These are phyloP conservation scores for Orussus abietinus DNA, from an alignment of 1,140 invertebrate genomes.

Conservation along the genomic window DNA sequence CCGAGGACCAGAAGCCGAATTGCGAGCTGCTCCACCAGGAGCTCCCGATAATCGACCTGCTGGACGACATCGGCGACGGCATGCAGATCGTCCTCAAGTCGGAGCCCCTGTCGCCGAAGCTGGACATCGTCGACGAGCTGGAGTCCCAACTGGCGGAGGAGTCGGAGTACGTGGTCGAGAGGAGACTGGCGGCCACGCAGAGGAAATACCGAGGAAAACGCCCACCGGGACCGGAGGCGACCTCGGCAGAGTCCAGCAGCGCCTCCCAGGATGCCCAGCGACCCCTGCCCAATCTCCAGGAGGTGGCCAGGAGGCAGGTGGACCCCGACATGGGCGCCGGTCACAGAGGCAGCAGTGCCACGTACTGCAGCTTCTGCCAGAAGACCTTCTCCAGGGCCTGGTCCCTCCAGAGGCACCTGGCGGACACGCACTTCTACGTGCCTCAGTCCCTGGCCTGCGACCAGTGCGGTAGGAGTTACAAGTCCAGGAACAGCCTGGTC, in stretches of 20 bases:
- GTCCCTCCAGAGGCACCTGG: conserved; percentile 55
- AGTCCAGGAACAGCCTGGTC: conserved; percentile 55
- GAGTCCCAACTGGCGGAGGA: conserved; percentile 29
- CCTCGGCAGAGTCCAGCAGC: too few species aligned
- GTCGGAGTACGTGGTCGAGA: conserved; percentile 16
- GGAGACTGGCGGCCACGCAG: conserved; percentile 1
- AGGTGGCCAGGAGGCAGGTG: too few species aligned
- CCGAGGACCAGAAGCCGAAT: conserved; percentile 5
- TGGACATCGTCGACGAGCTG: conserved; percentile 28
- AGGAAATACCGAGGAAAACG: too few species aligned
- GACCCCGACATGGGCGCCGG: conserved; percentile 18
- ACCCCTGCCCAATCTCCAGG: too few species aligned
- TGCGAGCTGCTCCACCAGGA: conserved; percentile 26
- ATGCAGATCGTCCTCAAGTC: conserved; percentile 44
- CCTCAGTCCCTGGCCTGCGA: conserved; percentile 53
- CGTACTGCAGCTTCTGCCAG: conserved; percentile 51
- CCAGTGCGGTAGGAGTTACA: conserved; percentile 53
- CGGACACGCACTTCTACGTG: conserved; percentile 55
- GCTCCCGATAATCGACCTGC: conserved; percentile 45
- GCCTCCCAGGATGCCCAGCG: too few species aligned
- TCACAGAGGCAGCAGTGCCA: conserved; percentile 22
- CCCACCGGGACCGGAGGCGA: too few species aligned
- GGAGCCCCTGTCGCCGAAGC: conserved; percentile 43
- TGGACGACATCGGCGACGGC: conserved; percentile 45
- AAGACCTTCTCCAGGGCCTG: conserved; percentile 55